These are phyloP conservation scores for Tetragonula clypearis DNA, from an alignment of 1,140 invertebrate species.

Conservation along the genomic window DNA sequence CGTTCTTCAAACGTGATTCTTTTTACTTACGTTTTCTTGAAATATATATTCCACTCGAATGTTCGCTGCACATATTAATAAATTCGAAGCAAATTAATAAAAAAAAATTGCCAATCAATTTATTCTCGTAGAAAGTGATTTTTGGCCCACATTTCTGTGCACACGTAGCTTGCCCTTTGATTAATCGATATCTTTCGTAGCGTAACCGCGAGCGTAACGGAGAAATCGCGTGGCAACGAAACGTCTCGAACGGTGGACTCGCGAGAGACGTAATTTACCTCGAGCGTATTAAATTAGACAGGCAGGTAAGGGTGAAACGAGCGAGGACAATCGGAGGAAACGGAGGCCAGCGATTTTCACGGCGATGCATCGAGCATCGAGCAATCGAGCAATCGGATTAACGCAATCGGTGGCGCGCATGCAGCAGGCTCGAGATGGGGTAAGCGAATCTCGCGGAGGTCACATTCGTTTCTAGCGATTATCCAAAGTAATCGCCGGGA, in stretches of 20 bases:
- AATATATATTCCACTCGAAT: no score
- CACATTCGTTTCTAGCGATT: slow-evolving; percentile 30
- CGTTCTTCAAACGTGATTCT: no score
- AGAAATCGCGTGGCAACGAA: slow-evolving; percentile 1
- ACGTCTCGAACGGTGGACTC: not conserved
- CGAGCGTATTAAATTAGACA: not conserved
- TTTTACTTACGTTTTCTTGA: no score
- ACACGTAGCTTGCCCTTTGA: no score
- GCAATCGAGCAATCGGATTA: slow-evolving; percentile 28
- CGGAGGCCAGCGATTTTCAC: not conserved
- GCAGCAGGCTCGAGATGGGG: not conserved
- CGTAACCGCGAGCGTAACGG: no score
- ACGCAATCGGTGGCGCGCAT: slow-evolving; percentile 23
- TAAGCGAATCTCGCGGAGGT: slow-evolving; percentile 12
- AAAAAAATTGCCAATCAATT: no score
- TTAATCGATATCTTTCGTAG: no score
- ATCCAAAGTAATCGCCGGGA: slow-evolving; percentile 12
- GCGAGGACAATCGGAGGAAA: not conserved
- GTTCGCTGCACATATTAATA: no score
- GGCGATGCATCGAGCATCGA: not conserved
- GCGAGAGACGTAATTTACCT: not conserved
- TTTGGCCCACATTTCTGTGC: no score
- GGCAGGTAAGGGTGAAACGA: not conserved
- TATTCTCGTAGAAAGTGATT: no score
- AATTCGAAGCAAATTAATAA: no score